These are phyloP conservation scores for Papilio elwesi DNA, from an alignment of 2,888 invertebrate genomes.

Conservation along the genomic window DNA sequence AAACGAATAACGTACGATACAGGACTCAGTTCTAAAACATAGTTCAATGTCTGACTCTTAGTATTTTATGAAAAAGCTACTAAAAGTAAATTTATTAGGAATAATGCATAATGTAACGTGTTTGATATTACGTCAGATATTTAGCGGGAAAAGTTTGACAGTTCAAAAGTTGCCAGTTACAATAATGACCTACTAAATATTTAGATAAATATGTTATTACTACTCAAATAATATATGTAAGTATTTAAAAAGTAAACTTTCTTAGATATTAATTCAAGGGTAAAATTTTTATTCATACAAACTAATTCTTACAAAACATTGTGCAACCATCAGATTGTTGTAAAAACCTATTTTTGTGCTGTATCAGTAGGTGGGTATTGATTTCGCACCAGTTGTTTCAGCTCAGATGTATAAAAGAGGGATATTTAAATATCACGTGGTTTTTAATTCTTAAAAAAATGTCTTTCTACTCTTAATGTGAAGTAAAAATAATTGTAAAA, in stretches of 20 bases:
- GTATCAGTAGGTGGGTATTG: constrained; percentile 24
- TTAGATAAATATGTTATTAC: too few species aligned
- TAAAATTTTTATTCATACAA: not conserved
- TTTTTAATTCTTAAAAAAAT: constrained; percentile 4
- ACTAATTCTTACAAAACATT: constrained; percentile 20
- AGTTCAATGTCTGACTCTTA: too few species aligned
- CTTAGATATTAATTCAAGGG: too few species aligned
- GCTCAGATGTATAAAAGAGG: constrained; percentile 12
- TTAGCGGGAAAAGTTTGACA: too few species aligned
- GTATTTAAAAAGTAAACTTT: too few species aligned
- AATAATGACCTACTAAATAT: too few species aligned
- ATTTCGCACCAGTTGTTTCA: constrained; percentile 32
- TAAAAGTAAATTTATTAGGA: too few species aligned
- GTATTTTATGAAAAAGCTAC: too few species aligned
- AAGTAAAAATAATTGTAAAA: not conserved
- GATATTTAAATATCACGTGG: not conserved
- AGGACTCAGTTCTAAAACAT: too few species aligned
- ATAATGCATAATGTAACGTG: not conserved
- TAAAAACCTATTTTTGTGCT: constrained; percentile 22
- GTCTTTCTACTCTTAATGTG: not conserved
- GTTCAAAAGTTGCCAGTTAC: too few species aligned
- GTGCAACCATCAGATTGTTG: constrained; percentile 21
- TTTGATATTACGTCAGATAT: not conserved
- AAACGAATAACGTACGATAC: too few species aligned
- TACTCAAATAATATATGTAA: too few species aligned